Conservation (phyloP, 2,888 invertebrate species). For the Volucella bombylans region DNA sequence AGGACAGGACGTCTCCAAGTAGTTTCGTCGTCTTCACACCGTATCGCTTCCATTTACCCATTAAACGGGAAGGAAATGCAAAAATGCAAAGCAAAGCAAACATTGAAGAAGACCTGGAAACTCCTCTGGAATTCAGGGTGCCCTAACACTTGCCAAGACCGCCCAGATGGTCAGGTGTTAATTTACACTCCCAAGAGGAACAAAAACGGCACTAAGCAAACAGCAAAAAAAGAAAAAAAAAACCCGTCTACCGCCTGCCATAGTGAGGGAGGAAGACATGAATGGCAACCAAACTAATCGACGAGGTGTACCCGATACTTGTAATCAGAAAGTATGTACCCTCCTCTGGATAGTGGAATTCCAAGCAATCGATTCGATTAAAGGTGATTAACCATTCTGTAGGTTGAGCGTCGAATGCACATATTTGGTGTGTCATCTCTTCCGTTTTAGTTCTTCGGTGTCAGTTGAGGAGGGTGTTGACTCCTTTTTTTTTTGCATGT, state of each 20-base stretch:
- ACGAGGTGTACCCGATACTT: not conserved
- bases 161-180: slow-evolving; percentile 74
- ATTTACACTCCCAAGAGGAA: slow-evolving; percentile 69
- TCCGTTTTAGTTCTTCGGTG: slow-evolving; percentile 44
- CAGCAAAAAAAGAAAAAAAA: slow-evolving; percentile 15
- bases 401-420: slow-evolving; percentile 63
- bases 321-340: too few species aligned
- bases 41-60: slow-evolving; percentile 41
- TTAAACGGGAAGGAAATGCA: slow-evolving; percentile 70
- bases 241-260: not conserved
- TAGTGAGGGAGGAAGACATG: slow-evolving; percentile 22
- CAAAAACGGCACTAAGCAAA: slow-evolving; percentile 60
- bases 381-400: slow-evolving; percentile 71
- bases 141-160: slow-evolving; percentile 48
- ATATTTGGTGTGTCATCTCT: slow-evolving; percentile 69
- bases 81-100: slow-evolving; percentile 53
- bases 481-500: slow-evolving; percentile 28
- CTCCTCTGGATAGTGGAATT: slow-evolving; percentile 44
- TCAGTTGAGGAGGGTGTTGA: slow-evolving; percentile 45
- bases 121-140: slow-evolving; percentile 61
- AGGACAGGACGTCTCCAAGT: slow-evolving; percentile 32
- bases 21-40: slow-evolving; percentile 23
- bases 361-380: slow-evolving; percentile 71
- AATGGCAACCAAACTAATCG: slow-evolving; percentile 44
- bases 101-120: slow-evolving; percentile 26